Evolutionary conservation across 2,888 invertebrate genomes (phyloP).

Genomic region (Uropetala carovei): DNA sequence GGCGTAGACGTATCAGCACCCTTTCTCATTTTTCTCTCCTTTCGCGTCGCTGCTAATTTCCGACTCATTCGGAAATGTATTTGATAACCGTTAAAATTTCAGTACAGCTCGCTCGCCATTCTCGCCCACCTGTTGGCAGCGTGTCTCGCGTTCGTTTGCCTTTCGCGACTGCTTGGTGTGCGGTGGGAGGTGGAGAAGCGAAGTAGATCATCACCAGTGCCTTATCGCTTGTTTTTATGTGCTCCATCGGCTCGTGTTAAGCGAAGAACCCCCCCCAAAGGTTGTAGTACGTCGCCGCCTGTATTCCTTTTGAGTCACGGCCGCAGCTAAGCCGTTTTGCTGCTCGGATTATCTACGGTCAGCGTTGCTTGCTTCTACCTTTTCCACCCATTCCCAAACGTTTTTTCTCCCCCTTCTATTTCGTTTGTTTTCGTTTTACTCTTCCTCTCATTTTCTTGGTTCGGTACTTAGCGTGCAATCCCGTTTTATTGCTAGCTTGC

Average conservation of each 20-base stretch:
- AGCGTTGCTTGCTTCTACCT: background rate
- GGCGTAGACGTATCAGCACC: no score
- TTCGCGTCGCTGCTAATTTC: no score
- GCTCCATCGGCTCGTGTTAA: background rate
- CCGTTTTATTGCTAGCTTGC: no score
- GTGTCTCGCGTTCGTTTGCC: background rate
- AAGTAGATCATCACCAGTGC: background rate
- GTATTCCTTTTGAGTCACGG: background rate
- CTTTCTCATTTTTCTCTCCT: no score
- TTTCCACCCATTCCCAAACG: background rate
- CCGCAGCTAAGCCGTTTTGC: background rate
- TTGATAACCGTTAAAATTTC: slow-evolving; percentile 12
- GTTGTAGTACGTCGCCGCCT: background rate
- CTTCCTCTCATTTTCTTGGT: background rate
- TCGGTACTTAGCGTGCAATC: background rate
- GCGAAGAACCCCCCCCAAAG: no score
- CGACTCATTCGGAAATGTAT: no score
- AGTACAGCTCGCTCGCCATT: background rate
- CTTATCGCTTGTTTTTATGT: no score
- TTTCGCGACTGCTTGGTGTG: background rate
- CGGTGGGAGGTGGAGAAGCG: background rate
- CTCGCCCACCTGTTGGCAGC: slow-evolving; percentile 5
- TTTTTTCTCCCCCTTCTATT: background rate
- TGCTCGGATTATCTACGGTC: background rate
- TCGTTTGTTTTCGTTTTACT: no score